Base-by-base conservation (phyloP, 1,140 invertebrate genomes). In the Drosophila ogumai region DNA sequence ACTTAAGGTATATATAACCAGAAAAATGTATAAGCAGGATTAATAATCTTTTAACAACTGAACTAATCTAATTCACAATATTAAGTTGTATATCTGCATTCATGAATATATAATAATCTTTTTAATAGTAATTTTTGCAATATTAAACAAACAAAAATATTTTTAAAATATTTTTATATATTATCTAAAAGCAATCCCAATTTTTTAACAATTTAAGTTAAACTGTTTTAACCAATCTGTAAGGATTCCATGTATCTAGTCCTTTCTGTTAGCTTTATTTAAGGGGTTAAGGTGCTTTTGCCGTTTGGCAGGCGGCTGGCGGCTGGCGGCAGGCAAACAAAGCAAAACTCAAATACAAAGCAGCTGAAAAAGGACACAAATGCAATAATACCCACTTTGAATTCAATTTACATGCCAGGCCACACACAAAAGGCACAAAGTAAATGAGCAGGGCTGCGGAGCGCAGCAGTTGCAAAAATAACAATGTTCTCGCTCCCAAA, bases 321-420 rank as follows among this genome's bases (percentile, higher is more conserved):
- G 19, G 22, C 44, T 47, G 46, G 49, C 50, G 32, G 32, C 50
- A 9, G 52, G 52, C 61, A 76, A 61, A 68, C 63, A 56, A 67
- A 55, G 59, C 43, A 63, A 56, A 79, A 78, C 60, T 63, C 49
- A 75, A 75, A 84, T 74, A 73, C 58, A 77, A 71, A 79, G 71
- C 61, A 66, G 69, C 69, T 61, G 49, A 55, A 50, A 71, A 72
- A 69, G 61, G 52, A 66, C 68, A 72, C 69, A 75, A 86, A 79
- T 72, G 78, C 55, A 59, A 69, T 68, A 86, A 79, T 79, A 81
- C 77, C 78, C 79, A 84, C 75, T 81, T 81, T 79, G 82, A 78
- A 86, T 86, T 86, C 82, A 86, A 86, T 86, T 86, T 86, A 75
- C 82, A 86, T 86, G 75, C 74, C 82, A 72, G 80, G 69, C 73